phyloP scores from a whole-genome alignment of 2,113 vertebrate genomes.

The Phalacrocorax brasilianus region DNA sequence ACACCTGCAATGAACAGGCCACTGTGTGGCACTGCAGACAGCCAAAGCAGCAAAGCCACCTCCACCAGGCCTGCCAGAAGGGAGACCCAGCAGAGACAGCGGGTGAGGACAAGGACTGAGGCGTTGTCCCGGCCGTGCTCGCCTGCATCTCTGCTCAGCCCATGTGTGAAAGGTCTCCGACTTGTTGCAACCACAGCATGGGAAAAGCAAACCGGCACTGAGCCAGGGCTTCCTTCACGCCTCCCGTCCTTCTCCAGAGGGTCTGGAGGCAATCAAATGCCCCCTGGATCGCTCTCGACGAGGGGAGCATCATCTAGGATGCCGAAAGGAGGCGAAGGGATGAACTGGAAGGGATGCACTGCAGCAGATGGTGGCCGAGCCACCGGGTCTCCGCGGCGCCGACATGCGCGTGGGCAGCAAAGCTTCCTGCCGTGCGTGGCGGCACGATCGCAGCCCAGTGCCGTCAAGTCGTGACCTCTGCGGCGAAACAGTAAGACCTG shows the following conservation, averaged over 20 bases:
- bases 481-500: fast-evolving
- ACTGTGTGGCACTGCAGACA: neutral
- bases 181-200: neutral
- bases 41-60: neutral
- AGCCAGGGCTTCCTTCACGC: neutral
- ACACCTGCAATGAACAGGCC: neutral
- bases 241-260: neutral
- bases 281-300: fast-evolving
- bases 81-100: neutral
- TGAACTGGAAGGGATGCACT: fast-evolving
- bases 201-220: neutral
- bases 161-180: fast-evolving
- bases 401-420: fast-evolving
- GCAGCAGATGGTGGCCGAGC: neutral
- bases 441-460: fast-evolving
- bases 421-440: neutral
- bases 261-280: too few species aligned
- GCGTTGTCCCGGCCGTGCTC: fast-evolving
- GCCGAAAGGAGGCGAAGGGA: fast-evolving
- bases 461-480: fast-evolving
- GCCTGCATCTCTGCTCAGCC: neutral
- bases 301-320: fast-evolving
- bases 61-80: neutral
- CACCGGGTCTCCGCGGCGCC: fast-evolving
- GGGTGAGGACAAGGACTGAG: neutral